Evolutionary conservation across 2,113 vertebrate species (phyloP).

Genomic region (Suncus etruscus): DNA sequence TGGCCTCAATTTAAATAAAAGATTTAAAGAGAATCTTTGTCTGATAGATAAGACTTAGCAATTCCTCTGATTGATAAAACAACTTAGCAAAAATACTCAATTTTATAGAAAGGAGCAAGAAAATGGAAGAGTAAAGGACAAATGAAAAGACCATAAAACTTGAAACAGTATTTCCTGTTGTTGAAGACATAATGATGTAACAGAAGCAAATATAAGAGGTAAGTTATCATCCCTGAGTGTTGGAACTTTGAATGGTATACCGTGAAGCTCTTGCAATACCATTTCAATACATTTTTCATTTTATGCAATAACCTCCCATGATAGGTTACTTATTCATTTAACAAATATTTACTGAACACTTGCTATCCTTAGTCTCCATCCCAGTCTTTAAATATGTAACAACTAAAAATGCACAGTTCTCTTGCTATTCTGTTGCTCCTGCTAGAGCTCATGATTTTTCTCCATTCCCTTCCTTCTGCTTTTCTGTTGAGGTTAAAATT

Average conservation of each 20-base stretch:
- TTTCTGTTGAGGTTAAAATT: not conserved
- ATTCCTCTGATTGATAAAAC: not conserved
- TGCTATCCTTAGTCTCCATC: not conserved
- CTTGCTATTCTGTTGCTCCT: not conserved
- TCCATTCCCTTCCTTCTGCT: not conserved
- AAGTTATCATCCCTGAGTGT: not conserved
- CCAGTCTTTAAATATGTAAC: not conserved
- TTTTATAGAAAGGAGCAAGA: slow-evolving; percentile 9
- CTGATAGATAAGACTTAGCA: not conserved
- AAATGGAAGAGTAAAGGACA: not conserved
- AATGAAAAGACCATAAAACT: not conserved
- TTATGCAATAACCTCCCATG: not conserved
- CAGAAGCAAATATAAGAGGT: slow-evolving; percentile 26
- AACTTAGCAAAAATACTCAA: not conserved
- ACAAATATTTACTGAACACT: slow-evolving; percentile 1
- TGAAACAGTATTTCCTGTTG: not conserved
- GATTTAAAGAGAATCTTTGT: not conserved
- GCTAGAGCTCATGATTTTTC: not conserved
- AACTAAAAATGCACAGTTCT: not conserved
- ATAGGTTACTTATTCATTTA: slow-evolving; percentile 16
- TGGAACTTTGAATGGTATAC: not conserved
- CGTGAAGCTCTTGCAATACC: not conserved
- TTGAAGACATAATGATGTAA: not conserved
- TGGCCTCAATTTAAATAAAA: slow-evolving; percentile 26
- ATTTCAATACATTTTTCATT: slow-evolving; percentile 33